Base-by-base conservation (phyloP, 2,888 invertebrate genomes). In the Rugalucina vietnamica region DNA sequence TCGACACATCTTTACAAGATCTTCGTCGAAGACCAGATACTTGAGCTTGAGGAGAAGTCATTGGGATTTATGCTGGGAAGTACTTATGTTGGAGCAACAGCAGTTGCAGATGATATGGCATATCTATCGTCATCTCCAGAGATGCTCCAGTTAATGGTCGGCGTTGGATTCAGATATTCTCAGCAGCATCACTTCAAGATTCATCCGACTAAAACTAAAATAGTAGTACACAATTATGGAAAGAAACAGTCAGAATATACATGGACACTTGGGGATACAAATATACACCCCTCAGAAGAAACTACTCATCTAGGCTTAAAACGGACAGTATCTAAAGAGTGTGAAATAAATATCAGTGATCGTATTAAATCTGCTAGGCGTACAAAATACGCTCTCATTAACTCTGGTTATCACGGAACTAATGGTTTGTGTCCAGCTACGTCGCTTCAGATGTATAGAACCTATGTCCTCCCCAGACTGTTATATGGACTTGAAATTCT, bases 391-490 rank as follows among this genome's bases (percentile, higher is more conserved):
- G 5, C 69, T 3, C 14, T 69, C 3, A 27, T 69, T 12, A 69
- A 69, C 69, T 34, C 69, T 4, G 29, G 69, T 36, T 69, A 34
- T 36, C 69, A 69, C 49, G 77, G 77, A 21, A 70, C 77, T 34
- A 77, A 77, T 43, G 70, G 77, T 10, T 43, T 77, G 10, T 21
- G 60, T 36, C 70, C 77, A 10, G 27, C 36, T 36, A 70, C 43
- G 1, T 60, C 60, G 12, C 37, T 34, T 21, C 27, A 43, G 34
- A 60, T 76, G 5, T 76, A 76, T 65, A 60, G 49, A 34, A 50
- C 69, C 4, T 77, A 77, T 70, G 70, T 77, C 2, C 37, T 77
- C n/a, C 77, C 77, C 39, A 24, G 60, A 24, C 77, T 77, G n/a
- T 21, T 70, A 29, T 69, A 70, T 69, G 69, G 77, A 5, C 24